Conservation (phyloP, 2,888 invertebrate genomes). For the Tipula unca region DNA sequence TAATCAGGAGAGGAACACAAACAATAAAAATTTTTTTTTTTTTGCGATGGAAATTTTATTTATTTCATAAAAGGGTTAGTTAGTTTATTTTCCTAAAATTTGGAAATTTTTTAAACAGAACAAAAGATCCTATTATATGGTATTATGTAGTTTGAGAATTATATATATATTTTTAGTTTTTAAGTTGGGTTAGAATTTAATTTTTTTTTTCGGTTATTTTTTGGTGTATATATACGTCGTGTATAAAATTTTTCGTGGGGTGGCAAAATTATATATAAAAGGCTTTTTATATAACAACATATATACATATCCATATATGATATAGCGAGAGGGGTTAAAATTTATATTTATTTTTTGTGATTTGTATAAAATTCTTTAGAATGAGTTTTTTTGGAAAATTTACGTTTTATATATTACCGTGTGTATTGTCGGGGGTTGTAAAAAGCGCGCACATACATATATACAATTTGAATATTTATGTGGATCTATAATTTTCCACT, state of each 20-base stretch:
- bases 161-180: slow-evolving; percentile 2
- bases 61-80: slow-evolving; percentile 8
- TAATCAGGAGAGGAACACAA: background rate
- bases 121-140: background rate
- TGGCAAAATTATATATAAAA: background rate
- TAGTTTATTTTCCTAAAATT: slow-evolving; percentile 8
- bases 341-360: background rate
- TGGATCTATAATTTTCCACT: background rate
- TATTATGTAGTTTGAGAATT: background rate
- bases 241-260: background rate
- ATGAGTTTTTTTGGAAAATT: background rate
- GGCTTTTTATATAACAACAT: too few relatives aligned
- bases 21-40: background rate
- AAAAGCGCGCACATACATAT: background rate
- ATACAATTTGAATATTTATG: background rate
- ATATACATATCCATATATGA: background rate
- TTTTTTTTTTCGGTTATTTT: background rate
- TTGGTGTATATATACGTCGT: background rate
- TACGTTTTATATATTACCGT: background rate
- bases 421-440: background rate
- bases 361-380: background rate
- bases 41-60: background rate
- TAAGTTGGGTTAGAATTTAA: background rate
- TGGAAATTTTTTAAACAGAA: background rate
- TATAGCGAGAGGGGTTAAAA: background rate